A percentile compares a stretch with the other conserved stretches of the same genome.
Conservation (phyloP, 2,888 invertebrate species). For the Anagyrus pseudococci region DNA sequence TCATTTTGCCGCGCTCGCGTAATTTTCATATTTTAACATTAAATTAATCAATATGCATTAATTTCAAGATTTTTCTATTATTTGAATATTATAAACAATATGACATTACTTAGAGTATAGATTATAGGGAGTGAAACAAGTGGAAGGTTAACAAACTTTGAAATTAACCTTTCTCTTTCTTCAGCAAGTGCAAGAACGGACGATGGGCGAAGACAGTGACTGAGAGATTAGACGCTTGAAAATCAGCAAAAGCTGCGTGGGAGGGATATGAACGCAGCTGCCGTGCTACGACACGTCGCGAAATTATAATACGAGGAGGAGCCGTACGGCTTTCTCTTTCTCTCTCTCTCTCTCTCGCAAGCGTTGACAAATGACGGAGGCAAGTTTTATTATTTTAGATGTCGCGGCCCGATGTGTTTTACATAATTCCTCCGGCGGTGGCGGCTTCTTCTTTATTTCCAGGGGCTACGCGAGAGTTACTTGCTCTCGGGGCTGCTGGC, state of each 20-base stretch:
- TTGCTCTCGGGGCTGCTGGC: too few species aligned
- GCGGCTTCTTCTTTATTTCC: not conserved
- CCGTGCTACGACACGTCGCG: too few species aligned
- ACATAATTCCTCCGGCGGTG: slow-evolving; percentile 55
- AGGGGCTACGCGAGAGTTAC: slow-evolving; percentile 7
- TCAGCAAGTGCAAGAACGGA: slow-evolving; percentile 16
- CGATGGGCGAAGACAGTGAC: slow-evolving; percentile 30
- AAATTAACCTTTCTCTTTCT: slow-evolving; percentile 18
- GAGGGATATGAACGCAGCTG: slow-evolving; percentile 42
- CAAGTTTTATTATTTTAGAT: slow-evolving; percentile 63
- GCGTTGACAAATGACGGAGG: slow-evolving; percentile 61
- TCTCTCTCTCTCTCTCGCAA: too few species aligned
- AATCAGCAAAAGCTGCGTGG: slow-evolving; percentile 16
- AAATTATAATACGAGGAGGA: slow-evolving; percentile 45
- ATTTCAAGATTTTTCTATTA: too few species aligned
- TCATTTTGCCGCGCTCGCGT: too few species aligned
- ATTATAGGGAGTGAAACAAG: too few species aligned
- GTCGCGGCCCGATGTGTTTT: slow-evolving; percentile 54
- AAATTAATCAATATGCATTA: too few species aligned
- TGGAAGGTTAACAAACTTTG: slow-evolving; percentile 34
- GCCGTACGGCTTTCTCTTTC: too few species aligned
- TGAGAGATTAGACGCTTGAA: slow-evolving; percentile 33
- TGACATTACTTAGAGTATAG: too few species aligned
- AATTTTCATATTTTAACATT: too few species aligned
- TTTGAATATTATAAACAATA: too few species aligned